These are phyloP conservation scores for Dendrocincla tyrannina DNA, from an alignment of 2,797 vertebrate species.

Conservation along the genomic window DNA sequence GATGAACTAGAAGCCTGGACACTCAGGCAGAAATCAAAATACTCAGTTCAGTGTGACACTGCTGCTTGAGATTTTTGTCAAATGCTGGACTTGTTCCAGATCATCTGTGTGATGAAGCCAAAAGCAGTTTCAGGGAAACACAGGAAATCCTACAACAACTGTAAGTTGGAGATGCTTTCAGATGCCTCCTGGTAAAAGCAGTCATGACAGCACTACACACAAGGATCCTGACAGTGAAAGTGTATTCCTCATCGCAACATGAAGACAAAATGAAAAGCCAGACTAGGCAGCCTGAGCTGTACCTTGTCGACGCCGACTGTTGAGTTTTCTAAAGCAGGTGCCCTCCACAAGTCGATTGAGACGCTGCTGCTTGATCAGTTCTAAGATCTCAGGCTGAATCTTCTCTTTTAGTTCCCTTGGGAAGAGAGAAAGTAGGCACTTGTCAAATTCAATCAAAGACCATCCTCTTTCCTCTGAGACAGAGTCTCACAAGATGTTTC, in stretches of 20 bases:
- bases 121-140: not conserved
- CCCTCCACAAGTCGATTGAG: conserved; percentile 98
- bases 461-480: not conserved
- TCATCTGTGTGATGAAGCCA: not conserved
- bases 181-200: not conserved
- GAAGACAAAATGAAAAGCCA: not conserved
- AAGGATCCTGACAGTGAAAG: not conserved
- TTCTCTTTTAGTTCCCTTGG: conserved; percentile 97
- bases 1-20: not conserved
- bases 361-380: conserved; percentile 97
- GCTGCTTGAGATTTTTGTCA: not conserved
- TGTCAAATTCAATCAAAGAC: conserved; percentile 7
- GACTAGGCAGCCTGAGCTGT: conserved; percentile 9
- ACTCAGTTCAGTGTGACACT: not conserved
- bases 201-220: not conserved
- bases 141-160: not conserved
- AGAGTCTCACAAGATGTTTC: not conserved
- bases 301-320: conserved; percentile 96
- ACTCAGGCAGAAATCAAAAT: not conserved
- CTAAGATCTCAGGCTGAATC: conserved; percentile 99
- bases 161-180: not conserved
- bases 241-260: not conserved
- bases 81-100: not conserved
- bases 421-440: conserved; percentile 18
- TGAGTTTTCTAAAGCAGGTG: conserved; percentile 98